Evolutionary conservation across 1,140 invertebrate species (phyloP).

Genomic region (Papilio polytes): DNA sequence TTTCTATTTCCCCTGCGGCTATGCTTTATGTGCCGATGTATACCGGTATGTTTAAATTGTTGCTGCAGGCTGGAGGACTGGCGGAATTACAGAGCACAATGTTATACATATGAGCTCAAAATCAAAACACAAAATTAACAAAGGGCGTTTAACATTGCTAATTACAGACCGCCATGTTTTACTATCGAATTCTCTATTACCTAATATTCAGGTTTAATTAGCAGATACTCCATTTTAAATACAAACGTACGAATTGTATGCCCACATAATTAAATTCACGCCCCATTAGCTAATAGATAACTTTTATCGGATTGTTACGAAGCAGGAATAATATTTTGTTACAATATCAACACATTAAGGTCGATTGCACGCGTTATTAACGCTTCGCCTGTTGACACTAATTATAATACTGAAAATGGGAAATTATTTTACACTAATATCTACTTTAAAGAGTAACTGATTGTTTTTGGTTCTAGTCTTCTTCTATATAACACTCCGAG

Average conservation of each 20-base stretch:
- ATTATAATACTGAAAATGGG: neutral
- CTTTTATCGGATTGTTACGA: conserved; percentile 1
- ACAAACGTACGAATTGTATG: neutral
- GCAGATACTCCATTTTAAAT: neutral
- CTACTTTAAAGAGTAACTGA: neutral
- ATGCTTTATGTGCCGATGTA: neutral
- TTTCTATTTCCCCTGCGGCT: neutral
- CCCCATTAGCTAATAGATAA: conserved; percentile 13
- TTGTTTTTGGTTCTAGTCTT: neutral
- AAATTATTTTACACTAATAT: neutral
- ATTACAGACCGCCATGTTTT: neutral
- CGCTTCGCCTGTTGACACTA: conserved; percentile 18
- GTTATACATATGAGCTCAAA: neutral
- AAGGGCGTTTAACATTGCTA: neutral
- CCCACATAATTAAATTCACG: neutral
- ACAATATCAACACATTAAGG: conserved; percentile 33
- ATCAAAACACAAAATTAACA: neutral
- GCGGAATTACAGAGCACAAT: neutral
- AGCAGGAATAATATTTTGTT: conserved; percentile 19
- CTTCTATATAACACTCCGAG: too few relatives aligned
- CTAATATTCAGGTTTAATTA: neutral
- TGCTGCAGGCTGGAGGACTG: neutral
- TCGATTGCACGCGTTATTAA: conserved; percentile 25
- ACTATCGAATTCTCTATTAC: neutral
- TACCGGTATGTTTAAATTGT: neutral